A percentile compares a stretch with the other conserved stretches of the same genome.
These are phyloP conservation scores for Eristalis arbustorum DNA, from an alignment of 2,888 invertebrate species.

Conservation along the genomic window DNA sequence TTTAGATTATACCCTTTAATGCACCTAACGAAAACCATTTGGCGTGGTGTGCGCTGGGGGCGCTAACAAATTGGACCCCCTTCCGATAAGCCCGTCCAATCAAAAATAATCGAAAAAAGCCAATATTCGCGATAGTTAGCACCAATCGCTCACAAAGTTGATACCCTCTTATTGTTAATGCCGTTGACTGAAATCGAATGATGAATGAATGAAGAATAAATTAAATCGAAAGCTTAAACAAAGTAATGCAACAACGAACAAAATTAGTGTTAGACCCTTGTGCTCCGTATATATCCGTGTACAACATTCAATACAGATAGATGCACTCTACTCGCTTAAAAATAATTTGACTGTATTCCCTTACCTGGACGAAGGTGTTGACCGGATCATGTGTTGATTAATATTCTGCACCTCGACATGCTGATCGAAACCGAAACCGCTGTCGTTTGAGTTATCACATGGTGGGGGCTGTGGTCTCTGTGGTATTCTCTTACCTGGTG, in stretches of 20 bases:
- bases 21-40: not conserved
- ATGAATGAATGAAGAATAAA: constrained; percentile 51
- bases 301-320: not conserved
- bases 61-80: too few species aligned
- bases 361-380: constrained; percentile 79
- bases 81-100: not conserved
- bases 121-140: not conserved
- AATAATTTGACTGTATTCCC: constrained; percentile 26
- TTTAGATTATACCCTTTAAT: not conserved
- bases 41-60: not conserved
- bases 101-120: not conserved
- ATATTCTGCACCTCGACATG: constrained; percentile 82
- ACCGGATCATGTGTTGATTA: constrained; percentile 77
- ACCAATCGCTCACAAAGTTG: not conserved
- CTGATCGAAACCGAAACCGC: constrained; percentile 92
- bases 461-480: constrained; percentile 81
- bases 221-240: constrained; percentile 6
- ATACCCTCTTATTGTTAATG: not conserved
- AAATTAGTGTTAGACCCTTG: constrained; percentile 41
- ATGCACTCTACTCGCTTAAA: not conserved
- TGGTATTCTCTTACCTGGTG: constrained; percentile 79
- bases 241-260: constrained; percentile 41
- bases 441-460: constrained; percentile 94
- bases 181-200: not conserved
- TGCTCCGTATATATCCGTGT: constrained; percentile 41